Conservation (phyloP, 2,888 invertebrate genomes). For the Bruchidius siliquastri region DNA sequence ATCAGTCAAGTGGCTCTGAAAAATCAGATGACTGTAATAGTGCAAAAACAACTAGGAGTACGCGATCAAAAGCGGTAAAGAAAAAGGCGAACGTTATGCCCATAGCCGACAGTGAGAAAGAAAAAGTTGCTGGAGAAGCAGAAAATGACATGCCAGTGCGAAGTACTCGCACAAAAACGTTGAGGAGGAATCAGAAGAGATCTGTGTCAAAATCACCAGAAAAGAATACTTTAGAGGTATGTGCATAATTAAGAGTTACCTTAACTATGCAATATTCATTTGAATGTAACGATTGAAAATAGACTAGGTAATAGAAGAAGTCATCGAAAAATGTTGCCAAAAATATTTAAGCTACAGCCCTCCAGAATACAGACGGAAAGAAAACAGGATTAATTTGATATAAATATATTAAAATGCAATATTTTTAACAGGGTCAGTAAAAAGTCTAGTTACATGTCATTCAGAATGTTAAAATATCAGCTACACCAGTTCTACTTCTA, state of each 20-base stretch:
- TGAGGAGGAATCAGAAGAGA: not conserved
- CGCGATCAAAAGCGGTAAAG: not conserved
- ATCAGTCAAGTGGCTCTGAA: not conserved
- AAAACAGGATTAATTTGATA: no score
- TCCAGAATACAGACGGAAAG: no score
- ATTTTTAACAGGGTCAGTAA: no score
- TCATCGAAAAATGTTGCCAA: no score
- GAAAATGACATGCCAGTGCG: not conserved
- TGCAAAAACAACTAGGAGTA: not conserved
- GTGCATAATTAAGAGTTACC: not conserved
- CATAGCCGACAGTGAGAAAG: not conserved
- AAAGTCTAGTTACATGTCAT: no score
- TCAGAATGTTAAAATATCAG: no score
- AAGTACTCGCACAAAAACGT: not conserved
- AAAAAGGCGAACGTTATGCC: not conserved
- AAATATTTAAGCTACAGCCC: no score
- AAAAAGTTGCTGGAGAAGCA: not conserved
- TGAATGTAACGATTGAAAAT: no score
- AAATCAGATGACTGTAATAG: not conserved
- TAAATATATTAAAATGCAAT: no score
- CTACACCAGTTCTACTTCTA: no score
- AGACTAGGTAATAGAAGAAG: no score
- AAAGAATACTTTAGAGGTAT: not conserved
- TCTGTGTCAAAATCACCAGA: not conserved
- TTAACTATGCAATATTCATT: not conserved